Evolutionary conservation across 2,888 invertebrate species (phyloP), one percentile per base, ranked within the genome.

Genomic region (Tinea semifulvella): DNA sequence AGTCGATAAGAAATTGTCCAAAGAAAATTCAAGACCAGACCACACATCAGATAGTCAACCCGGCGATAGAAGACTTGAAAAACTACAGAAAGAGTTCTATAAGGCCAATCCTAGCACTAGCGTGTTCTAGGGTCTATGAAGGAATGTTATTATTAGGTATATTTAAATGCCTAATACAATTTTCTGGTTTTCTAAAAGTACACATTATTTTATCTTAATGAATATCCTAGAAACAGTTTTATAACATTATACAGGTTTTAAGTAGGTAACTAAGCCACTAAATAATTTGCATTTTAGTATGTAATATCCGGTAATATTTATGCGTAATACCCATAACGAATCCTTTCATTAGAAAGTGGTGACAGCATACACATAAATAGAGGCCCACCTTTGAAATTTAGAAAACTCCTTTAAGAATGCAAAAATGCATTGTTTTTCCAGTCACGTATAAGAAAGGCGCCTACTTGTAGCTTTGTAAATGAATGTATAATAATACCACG

Each of bases 391-490:
- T 11, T 36, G 18, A 36, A 36, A 10, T 36, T 36, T 36, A 36
- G 36, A 36, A 31, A 36, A 36, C 36, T 4, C 36, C 18, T 36
- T 36, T 14, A 16, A 16, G 36, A 36, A 36, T 17, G 18, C 18
- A 14, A 2, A 17, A 18, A 36, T 31, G 11, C 36, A 36, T 36
- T 18, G 18, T 18, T 36, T 36, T 18, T 14, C 36, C 7, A 2
- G 36, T 36, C 36, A 36, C 36, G 36, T 36, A 36, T 16, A 36
- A 36, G 36, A 36, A 36, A 36, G 36, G 36, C 36, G 36, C 36
- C 7, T 18, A 36, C 7, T 31, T 31, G 2, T 31, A 14, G 31
- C 13, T 13, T 2, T 4, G 17, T 36, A 14, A 16, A 36, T 36
- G 16, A 36, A 18, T 36, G 16, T 18, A 35, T 35, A 3, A n/a